Evolutionary conservation across 1,140 invertebrate genomes (phyloP).

Genomic region (Sitobion miscanthi): DNA sequence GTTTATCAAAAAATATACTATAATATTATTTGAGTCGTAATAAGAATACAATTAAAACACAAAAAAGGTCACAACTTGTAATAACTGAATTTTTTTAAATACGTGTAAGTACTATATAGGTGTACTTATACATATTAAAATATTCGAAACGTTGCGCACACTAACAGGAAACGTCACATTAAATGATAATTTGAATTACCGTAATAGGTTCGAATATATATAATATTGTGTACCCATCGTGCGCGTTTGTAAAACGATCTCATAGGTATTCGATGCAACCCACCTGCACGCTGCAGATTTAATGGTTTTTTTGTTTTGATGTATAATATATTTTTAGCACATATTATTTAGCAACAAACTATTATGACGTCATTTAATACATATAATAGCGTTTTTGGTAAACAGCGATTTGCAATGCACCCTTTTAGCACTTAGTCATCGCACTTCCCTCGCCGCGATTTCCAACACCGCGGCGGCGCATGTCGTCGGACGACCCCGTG

Average conservation of each 20-base stretch:
- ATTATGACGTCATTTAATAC: conserved; percentile 31
- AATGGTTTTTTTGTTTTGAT: not conserved
- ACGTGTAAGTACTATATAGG: not conserved
- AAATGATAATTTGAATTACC: not conserved
- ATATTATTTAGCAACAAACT: not conserved
- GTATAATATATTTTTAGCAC: not conserved
- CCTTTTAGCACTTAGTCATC: conserved; percentile 52
- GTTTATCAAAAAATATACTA: not conserved
- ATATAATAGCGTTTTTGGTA: conserved; percentile 1
- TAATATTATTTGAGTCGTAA: not conserved
- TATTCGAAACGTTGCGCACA: not conserved
- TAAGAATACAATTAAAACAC: not conserved
- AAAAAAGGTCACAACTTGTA: not conserved
- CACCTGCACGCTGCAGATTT: not conserved
- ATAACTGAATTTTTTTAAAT: not conserved
- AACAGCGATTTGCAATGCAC: conserved; percentile 21
- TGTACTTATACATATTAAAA: not conserved
- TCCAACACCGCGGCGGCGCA: not conserved
- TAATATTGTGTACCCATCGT: not conserved
- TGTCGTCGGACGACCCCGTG: not conserved
- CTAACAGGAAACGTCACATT: not conserved
- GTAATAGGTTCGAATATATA: not conserved
- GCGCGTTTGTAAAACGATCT: not conserved
- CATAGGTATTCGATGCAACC: not conserved
- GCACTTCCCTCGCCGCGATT: conserved; percentile 6